phyloP scores from a whole-genome alignment of 1,140 invertebrate species.

The Cyclargus thomasi region DNA sequence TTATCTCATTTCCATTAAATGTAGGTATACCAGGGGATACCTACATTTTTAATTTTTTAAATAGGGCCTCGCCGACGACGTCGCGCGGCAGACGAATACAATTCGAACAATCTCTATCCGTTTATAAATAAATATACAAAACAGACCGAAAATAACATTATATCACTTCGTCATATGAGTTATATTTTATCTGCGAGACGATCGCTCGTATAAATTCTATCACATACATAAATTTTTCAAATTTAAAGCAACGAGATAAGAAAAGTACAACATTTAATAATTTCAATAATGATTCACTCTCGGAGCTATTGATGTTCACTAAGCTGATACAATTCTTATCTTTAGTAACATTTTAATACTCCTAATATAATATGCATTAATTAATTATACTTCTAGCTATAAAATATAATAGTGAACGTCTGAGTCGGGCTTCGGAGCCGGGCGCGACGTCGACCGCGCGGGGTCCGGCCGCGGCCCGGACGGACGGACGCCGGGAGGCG shows the following conservation, averaged over 20 bases:
- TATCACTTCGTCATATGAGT: not conserved
- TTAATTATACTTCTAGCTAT: constrained; percentile 73
- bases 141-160: not conserved
- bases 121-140: not conserved
- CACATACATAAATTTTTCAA: constrained; percentile 14
- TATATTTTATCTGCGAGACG: not conserved
- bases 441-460: constrained; percentile 22
- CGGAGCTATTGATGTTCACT: constrained; percentile 74
- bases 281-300: constrained; percentile 73
- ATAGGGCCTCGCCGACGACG: no score
- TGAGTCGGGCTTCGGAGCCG: constrained; percentile 49
- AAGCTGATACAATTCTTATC: constrained; percentile 74
- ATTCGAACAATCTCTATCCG: not conserved
- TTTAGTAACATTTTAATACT: constrained; percentile 70
- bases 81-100: not conserved
- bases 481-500: not conserved
- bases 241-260: constrained; percentile 25
- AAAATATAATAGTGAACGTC: constrained; percentile 66
- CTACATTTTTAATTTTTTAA: no score
- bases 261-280: constrained; percentile 70
- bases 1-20: no score
- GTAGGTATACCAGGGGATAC: no score
- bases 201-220: not conserved
- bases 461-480: no score
- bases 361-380: constrained; percentile 71